Percentiles rank a stretch among this genome's conserved stretches.
Evolutionary conservation across 30 jellyfish, hydroid and myxozoan species (phyloP).

Genomic region (Calvadosia cruxmelitensis): DNA sequence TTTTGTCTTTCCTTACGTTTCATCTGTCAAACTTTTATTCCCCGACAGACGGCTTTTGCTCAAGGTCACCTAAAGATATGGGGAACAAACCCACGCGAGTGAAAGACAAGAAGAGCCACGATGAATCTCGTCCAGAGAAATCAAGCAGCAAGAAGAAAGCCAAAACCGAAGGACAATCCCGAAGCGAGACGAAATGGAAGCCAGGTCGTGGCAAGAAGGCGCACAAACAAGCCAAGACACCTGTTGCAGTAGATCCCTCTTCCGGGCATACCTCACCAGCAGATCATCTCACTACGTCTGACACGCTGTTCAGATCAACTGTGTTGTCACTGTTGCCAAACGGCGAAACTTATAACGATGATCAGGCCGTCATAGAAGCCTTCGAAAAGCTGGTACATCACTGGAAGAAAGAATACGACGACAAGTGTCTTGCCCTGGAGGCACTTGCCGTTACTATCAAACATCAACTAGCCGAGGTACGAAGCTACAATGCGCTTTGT

Average conservation of each 20-base stretch:
- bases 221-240: background rate
- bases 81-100: background rate
- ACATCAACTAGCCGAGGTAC: slow-evolving; percentile 44
- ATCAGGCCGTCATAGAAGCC: background rate
- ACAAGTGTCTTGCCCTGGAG: slow-evolving; percentile 41
- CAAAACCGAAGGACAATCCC: background rate
- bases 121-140: background rate
- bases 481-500: too few relatives aligned
- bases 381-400: slow-evolving; percentile 25
- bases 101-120: background rate
- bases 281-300: background rate
- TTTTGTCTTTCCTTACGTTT: too few relatives aligned
- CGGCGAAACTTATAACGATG: background rate
- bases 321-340: background rate
- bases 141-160: background rate
- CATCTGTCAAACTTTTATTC: too few relatives aligned
- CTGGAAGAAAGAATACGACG: slow-evolving; percentile 9
- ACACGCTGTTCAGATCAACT: background rate
- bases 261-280: background rate
- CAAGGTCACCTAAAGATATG: background rate
- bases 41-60: too few relatives aligned
- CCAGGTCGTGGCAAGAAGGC: slow-evolving; percentile 1
- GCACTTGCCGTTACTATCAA: slow-evolving; percentile 64
- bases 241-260: background rate
- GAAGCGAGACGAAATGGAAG: background rate